Conservation (phyloP, 2,113 vertebrate species). For the Hiodon tergisus region DNA sequence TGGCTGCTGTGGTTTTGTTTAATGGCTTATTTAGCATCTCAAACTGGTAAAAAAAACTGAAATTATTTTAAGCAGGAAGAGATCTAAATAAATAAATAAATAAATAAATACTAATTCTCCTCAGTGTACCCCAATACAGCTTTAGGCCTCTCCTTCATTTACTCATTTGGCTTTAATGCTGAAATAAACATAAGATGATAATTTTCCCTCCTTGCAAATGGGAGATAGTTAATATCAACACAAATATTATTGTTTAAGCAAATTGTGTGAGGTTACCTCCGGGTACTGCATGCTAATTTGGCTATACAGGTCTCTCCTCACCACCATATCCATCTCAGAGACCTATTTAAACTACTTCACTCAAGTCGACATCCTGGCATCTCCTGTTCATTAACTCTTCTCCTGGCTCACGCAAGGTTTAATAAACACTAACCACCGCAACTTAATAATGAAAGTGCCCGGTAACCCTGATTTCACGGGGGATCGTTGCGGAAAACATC, state of each 20-base stretch:
- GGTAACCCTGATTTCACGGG: no score
- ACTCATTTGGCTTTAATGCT: not conserved
- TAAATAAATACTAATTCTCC: not conserved
- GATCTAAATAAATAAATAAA: not conserved
- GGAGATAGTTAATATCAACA: slow-evolving; percentile 35
- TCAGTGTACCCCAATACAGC: slow-evolving; percentile 21
- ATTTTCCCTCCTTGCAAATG: slow-evolving; percentile 37
- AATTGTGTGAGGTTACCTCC: slow-evolving; percentile 31
- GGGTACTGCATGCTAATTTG: slow-evolving; percentile 32
- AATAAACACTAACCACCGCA: slow-evolving; percentile 23
- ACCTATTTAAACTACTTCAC: slow-evolving; percentile 44
- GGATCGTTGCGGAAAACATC: no score
- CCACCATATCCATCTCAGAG: slow-evolving; percentile 36
- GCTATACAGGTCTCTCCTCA: slow-evolving; percentile 22
- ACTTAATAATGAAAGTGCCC: slow-evolving; percentile 4
- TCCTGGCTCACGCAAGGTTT: slow-evolving; percentile 8
- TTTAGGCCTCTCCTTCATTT: slow-evolving; percentile 24
- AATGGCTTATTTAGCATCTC: no score
- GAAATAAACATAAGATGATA: slow-evolving; percentile 37
- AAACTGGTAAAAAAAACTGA: no score
- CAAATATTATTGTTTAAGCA: slow-evolving; percentile 38
- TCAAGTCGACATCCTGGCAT: not conserved
- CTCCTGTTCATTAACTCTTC: slow-evolving; percentile 17
- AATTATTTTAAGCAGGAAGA: not conserved
- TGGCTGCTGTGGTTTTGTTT: no score